Conservation (phyloP, 2,888 invertebrate genomes). For the Cepaea hortensis region DNA sequence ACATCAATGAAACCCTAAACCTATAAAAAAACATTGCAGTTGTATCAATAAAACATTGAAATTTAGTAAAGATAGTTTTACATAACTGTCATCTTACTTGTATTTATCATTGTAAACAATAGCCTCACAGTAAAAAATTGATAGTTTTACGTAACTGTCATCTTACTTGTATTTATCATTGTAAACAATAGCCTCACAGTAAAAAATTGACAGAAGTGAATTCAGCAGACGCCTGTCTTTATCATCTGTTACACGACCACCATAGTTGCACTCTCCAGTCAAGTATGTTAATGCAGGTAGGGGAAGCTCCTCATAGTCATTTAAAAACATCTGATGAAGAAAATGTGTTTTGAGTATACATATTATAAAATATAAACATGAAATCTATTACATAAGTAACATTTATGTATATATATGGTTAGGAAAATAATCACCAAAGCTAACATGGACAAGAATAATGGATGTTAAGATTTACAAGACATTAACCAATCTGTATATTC, state of each 20-base stretch:
- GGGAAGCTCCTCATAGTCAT: conserved; percentile 77
- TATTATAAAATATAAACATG: too few species aligned
- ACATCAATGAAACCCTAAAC: background rate
- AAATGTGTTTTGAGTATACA: background rate
- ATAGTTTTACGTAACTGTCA: conserved; percentile 56
- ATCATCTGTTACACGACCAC: conserved; percentile 78
- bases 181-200: conserved; percentile 70
- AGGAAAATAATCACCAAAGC: too few species aligned
- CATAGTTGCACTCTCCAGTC: conserved; percentile 78
- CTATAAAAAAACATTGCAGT: background rate
- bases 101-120: conserved; percentile 74
- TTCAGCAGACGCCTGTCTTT: conserved; percentile 77
- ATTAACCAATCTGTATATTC: too few species aligned
- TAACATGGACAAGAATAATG: too few species aligned
- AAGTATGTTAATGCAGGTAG: conserved; percentile 76
- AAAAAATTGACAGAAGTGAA: conserved; percentile 75
- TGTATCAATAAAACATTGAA: background rate
- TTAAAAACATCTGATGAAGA: conserved; percentile 76
- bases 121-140: conserved; percentile 72
- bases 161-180: conserved; percentile 74
- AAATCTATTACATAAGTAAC: too few species aligned
- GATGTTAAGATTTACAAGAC: too few species aligned
- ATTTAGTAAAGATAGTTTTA: background rate
- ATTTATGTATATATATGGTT: too few species aligned
- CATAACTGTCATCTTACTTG: conserved; percentile 63